Evolutionary conservation across 2,888 invertebrate genomes (phyloP).

Genomic region (Drosophila cognata): DNA sequence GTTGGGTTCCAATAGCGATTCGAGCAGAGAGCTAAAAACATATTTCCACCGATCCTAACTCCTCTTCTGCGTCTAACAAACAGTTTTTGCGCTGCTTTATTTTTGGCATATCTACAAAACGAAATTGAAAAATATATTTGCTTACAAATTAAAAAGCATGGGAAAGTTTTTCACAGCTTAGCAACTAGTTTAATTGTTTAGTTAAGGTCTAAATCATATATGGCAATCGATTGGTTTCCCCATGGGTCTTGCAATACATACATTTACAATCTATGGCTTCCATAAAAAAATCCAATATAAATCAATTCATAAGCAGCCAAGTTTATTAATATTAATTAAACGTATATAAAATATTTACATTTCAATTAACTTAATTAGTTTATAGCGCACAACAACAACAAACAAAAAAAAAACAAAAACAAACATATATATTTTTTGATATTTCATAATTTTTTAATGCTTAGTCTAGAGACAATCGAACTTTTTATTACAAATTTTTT

Average conservation of each 20-base stretch:
- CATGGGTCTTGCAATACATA: constrained; percentile 60
- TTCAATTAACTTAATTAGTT: constrained; percentile 61
- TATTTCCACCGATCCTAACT: constrained; percentile 24
- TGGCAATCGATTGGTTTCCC: constrained; percentile 69
- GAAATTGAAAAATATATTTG: neutral
- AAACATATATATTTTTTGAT: constrained; percentile 58
- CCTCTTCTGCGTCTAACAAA: constrained; percentile 72
- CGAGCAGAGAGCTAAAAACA: constrained; percentile 28
- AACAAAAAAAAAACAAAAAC: neutral
- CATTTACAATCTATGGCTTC: constrained; percentile 56
- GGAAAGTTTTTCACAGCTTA: constrained; percentile 69
- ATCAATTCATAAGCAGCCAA: constrained; percentile 55
- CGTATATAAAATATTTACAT: constrained; percentile 24
- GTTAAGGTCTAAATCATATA: constrained; percentile 54
- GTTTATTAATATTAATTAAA: constrained; percentile 33
- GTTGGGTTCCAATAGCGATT: constrained; percentile 2
- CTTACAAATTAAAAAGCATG: constrained; percentile 42
- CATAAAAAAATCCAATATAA: constrained; percentile 24
- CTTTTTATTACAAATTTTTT: constrained; percentile 67
- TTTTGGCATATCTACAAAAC: constrained; percentile 8
- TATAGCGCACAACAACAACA: constrained; percentile 36
- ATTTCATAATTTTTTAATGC: constrained; percentile 54
- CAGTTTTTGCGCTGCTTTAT: constrained; percentile 61
- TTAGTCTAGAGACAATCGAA: constrained; percentile 44
- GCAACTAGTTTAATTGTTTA: constrained; percentile 50